These are phyloP conservation scores for Drosophila biarmipes DNA, from an alignment of 1,140 invertebrate genomes.

Conservation along the genomic window DNA sequence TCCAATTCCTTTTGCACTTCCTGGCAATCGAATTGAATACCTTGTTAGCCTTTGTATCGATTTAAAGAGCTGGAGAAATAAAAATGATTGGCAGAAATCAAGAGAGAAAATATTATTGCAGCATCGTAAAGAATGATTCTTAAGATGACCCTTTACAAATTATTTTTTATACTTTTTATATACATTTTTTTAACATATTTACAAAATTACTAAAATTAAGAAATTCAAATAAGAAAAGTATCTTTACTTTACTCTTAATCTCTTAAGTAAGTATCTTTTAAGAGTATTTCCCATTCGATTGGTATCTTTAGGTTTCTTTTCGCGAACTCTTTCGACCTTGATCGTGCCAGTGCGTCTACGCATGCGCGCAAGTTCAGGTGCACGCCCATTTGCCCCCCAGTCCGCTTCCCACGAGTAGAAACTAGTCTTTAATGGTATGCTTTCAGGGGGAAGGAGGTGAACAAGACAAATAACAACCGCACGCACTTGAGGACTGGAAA, in stretches of 20 bases:
- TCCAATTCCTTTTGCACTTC: not conserved
- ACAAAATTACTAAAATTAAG: too few relatives aligned
- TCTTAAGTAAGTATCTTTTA: too few relatives aligned
- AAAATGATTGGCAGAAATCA: not conserved
- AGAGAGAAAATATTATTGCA: too few relatives aligned
- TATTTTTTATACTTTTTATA: too few relatives aligned
- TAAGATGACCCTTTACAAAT: too few relatives aligned
- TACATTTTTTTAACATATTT: too few relatives aligned
- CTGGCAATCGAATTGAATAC: not conserved
- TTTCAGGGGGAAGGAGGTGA: not conserved
- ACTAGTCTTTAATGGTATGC: slow-evolving; percentile 41
- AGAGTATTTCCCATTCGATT: slow-evolving; percentile 17
- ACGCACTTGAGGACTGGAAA: slow-evolving; percentile 42
- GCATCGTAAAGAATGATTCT: too few relatives aligned
- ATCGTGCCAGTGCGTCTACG: slow-evolving; percentile 52
- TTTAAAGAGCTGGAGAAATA: not conserved
- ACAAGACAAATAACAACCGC: slow-evolving; percentile 13
- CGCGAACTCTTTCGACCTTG: slow-evolving; percentile 48
- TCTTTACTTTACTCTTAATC: too few relatives aligned
- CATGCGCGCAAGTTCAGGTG: slow-evolving; percentile 69
- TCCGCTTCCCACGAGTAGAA: slow-evolving; percentile 22
- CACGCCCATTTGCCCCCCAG: slow-evolving; percentile 38
- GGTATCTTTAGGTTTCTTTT: not conserved
- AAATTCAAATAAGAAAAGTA: too few relatives aligned
- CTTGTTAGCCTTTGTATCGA: not conserved